Conservation (phyloP, 2,797 vertebrate genomes). For the Pelochelys cantorii region DNA sequence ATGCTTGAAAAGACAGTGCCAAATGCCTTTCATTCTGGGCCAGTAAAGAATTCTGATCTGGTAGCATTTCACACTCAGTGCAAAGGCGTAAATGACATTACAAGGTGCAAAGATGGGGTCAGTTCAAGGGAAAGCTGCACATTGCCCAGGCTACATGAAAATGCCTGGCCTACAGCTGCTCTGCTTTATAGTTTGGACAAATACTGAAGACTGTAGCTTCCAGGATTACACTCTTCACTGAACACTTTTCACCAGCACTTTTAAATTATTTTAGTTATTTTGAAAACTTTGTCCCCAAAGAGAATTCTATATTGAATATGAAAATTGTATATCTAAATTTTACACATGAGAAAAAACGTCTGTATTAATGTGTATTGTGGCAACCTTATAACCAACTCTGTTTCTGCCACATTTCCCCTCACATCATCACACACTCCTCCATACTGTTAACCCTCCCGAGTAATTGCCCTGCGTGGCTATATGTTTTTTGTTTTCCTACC, state of each 20-base stretch:
- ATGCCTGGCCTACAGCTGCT: background rate
- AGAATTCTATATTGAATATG: background rate
- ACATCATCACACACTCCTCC: background rate
- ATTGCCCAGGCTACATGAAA: background rate
- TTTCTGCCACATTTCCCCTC: conserved; percentile 44
- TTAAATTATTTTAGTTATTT: background rate
- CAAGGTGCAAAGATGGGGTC: background rate
- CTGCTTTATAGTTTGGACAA: background rate
- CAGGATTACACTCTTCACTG: background rate
- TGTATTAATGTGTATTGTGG: conserved; percentile 23
- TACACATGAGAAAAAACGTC: conserved; percentile 1
- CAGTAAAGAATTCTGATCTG: background rate
- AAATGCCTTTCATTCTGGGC: background rate
- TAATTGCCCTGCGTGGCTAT: conserved; percentile 25
- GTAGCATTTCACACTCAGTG: background rate
- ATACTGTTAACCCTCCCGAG: background rate
- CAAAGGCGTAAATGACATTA: background rate
- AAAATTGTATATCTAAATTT: background rate
- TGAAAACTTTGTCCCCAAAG: background rate
- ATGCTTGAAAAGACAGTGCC: background rate
- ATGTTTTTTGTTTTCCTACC: conserved; percentile 69
- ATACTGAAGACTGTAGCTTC: background rate
- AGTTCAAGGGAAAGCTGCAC: background rate
- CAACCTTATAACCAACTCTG: conserved; percentile 57
- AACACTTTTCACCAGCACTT: background rate